phyloP scores from a whole-genome alignment of 2,888 invertebrate genomes.

The Dicyrtomina minuta region DNA sequence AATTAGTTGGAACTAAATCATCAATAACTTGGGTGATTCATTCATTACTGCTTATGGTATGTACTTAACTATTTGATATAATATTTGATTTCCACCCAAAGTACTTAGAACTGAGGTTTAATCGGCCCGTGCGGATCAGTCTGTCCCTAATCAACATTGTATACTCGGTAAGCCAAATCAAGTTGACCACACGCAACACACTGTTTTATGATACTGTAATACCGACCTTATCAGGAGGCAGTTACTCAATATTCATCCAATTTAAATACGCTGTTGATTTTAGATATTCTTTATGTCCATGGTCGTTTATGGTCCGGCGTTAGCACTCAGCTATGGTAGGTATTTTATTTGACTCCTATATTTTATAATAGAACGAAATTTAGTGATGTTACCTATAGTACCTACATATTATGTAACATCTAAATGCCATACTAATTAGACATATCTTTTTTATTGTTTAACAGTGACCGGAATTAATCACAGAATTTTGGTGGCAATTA shows the following conservation, averaged over 20 bases:
- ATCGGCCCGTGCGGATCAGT: constrained; percentile 35
- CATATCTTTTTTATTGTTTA: neutral
- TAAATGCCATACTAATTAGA: constrained; percentile 17
- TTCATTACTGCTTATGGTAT: too few species aligned
- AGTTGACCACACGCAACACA: too few species aligned
- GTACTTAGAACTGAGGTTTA: constrained; percentile 50
- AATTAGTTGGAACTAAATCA: too few species aligned
- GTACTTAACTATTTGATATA: neutral
- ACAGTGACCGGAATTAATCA: constrained; percentile 50
- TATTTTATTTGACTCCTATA: neutral
- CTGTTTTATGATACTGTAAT: neutral
- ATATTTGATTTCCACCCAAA: constrained; percentile 20
- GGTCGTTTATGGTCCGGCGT: constrained; percentile 36
- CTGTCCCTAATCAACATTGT: constrained; percentile 46
- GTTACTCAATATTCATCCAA: too few species aligned
- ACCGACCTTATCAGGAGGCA: neutral
- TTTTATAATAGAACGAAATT: neutral
- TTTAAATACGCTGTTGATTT: neutral
- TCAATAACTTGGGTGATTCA: too few species aligned
- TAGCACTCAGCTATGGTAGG: constrained; percentile 35
- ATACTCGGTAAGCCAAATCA: constrained; percentile 40
- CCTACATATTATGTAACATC: constrained; percentile 13
- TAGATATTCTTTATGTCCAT: constrained; percentile 38
- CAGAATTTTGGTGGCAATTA: constrained; percentile 43
- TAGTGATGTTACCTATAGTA: neutral